These are phyloP conservation scores for Aphidoletes aphidimyza DNA, from an alignment of 2,888 invertebrate genomes.

Conservation along the genomic window DNA sequence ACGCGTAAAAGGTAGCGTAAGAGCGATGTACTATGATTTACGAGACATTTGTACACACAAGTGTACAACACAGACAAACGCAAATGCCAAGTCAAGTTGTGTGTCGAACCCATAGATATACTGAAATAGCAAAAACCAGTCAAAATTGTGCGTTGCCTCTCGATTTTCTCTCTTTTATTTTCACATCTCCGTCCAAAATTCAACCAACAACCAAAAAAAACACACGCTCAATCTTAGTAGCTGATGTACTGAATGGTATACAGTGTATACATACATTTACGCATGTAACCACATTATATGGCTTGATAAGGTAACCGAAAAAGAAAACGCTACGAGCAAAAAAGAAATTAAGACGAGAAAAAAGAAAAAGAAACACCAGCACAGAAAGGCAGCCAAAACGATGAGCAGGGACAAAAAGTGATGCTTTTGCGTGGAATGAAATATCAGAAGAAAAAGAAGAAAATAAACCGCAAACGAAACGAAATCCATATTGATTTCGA, in stretches of 20 bases:
- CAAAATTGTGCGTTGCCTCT: slow-evolving; percentile 3
- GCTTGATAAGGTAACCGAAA: slow-evolving; percentile 12
- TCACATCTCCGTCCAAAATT: background rate
- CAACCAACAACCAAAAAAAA: no score
- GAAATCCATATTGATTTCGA: background rate
- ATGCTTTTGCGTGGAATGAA: background rate
- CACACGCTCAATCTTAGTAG: no score
- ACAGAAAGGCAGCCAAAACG: background rate
- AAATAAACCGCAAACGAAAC: background rate
- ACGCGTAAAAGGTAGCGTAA: slow-evolving; percentile 6
- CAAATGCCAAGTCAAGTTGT: background rate
- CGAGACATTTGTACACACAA: slow-evolving; percentile 30
- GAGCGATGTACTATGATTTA: slow-evolving; percentile 8
- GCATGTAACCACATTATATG: slow-evolving; percentile 3
- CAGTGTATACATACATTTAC: background rate
- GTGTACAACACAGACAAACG: background rate
- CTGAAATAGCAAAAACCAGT: background rate
- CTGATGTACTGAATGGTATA: background rate
- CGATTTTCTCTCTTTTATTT: background rate
- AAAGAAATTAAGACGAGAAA: slow-evolving; percentile 28
- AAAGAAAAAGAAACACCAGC: no score
- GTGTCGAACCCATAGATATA: slow-evolving; percentile 3
- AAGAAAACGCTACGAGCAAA: background rate
- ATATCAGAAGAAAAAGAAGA: background rate
- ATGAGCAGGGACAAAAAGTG: background rate